phyloP scores from a whole-genome alignment of 2,888 invertebrate genomes.

The Agrochola litura region DNA sequence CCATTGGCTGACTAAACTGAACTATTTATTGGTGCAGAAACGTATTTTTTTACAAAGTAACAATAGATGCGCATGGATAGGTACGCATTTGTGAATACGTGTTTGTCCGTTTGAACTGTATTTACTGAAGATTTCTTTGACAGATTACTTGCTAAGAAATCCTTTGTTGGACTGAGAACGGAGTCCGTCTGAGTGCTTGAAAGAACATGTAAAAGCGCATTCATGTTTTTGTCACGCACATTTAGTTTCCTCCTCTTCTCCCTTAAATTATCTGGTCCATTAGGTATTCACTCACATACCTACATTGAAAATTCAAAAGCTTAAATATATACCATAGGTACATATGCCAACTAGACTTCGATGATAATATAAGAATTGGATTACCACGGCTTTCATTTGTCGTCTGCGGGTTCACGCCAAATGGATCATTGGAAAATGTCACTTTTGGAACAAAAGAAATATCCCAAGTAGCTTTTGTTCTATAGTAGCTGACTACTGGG shows the following conservation, averaged over 20 bases:
- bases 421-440: not conserved
- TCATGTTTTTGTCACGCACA: not conserved
- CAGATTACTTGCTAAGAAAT: not conserved
- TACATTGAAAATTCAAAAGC: not conserved
- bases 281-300: not conserved
- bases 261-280: not conserved
- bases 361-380: not conserved
- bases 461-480: no score
- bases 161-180: not conserved
- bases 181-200: not conserved
- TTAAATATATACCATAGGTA: not conserved
- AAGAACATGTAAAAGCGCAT: slow-evolving; percentile 12
- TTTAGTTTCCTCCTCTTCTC: not conserved
- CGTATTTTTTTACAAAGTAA: not conserved
- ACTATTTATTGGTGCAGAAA: not conserved
- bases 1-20: not conserved
- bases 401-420: not conserved
- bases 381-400: not conserved
- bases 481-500: no score
- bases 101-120: not conserved
- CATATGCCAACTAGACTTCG: not conserved
- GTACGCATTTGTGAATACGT: slow-evolving; percentile 1
- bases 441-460: not conserved
- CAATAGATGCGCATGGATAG: not conserved
- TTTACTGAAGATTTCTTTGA: not conserved